phyloP scores from a whole-genome alignment of 2,888 invertebrate genomes.

The Schrankia costaestrigalis region DNA sequence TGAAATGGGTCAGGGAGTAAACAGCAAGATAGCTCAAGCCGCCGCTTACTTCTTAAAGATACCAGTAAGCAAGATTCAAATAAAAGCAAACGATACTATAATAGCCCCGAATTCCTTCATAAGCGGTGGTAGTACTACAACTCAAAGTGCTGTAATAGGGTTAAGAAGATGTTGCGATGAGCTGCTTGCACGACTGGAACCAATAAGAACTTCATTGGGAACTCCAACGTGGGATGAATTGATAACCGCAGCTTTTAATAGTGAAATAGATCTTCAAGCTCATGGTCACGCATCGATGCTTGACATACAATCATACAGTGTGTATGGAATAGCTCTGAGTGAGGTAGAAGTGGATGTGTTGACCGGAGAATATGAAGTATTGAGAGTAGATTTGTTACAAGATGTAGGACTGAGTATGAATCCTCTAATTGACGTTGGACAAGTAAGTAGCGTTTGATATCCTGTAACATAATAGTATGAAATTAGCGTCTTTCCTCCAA shows the following conservation, averaged over 20 bases:
- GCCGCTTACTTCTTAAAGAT: slow-evolving; percentile 83
- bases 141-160: slow-evolving; percentile 38
- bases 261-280: slow-evolving; percentile 49
- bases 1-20: slow-evolving; percentile 70
- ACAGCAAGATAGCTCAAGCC: slow-evolving; percentile 85
- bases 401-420: slow-evolving; percentile 84
- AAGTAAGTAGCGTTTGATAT: slow-evolving; percentile 53
- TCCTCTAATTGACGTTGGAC: slow-evolving; percentile 84
- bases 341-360: slow-evolving; percentile 87
- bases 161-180: slow-evolving; percentile 30
- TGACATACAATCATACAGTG: slow-evolving; percentile 32
- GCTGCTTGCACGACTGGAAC: slow-evolving; percentile 27
- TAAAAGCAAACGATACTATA: slow-evolving; percentile 83
- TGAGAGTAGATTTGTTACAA: slow-evolving; percentile 82
- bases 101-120: slow-evolving; percentile 82
- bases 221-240: slow-evolving; percentile 73
- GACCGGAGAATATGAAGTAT: slow-evolving; percentile 83
- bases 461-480: not conserved
- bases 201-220: slow-evolving; percentile 22
- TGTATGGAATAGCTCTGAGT: slow-evolving; percentile 80
- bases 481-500: too few species aligned
- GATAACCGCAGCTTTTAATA: slow-evolving; percentile 61
- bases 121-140: slow-evolving; percentile 83
- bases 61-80: slow-evolving; percentile 81
- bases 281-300: slow-evolving; percentile 28